These are phyloP conservation scores for Agrilus planipennis DNA, from an alignment of 1,140 invertebrate species.

Conservation along the genomic window DNA sequence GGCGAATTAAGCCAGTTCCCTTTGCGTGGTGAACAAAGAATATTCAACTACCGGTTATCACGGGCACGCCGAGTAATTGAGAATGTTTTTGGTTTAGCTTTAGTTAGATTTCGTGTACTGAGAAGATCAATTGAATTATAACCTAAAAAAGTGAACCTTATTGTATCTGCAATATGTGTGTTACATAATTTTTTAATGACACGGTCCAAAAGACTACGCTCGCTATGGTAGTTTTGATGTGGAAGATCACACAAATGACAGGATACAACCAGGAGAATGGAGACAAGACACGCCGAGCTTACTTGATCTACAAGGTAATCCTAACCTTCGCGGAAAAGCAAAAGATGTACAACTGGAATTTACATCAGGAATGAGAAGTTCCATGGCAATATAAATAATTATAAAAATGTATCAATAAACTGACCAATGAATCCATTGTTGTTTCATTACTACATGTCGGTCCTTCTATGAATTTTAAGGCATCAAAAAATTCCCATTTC, in stretches of 20 bases:
- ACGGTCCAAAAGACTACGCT: constrained; percentile 7
- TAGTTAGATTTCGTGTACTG: constrained; percentile 27
- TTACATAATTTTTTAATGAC: constrained; percentile 13
- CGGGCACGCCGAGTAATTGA: constrained; percentile 34
- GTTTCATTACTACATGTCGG: constrained; percentile 1
- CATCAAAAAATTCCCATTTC: constrained; percentile 4
- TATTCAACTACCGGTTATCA: constrained; percentile 36
- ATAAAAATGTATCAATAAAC: constrained; percentile 6
- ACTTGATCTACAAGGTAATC: neutral
- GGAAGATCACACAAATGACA: constrained; percentile 7
- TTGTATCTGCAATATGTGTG: constrained; percentile 12
- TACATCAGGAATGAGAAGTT: constrained; percentile 5
- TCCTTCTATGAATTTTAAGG: constrained; percentile 2
- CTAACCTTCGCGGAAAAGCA: constrained; percentile 1
- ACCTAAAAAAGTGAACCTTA: constrained; percentile 10
- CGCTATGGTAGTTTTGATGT: constrained; percentile 9
- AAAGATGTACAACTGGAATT: constrained; percentile 3
- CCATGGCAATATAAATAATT: constrained; percentile 2
- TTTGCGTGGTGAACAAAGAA: constrained; percentile 12
- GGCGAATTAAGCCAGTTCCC: constrained; percentile 11
- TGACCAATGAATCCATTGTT: constrained; percentile 3
- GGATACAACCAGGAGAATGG: constrained; percentile 2
- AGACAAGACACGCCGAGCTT: constrained; percentile 1
- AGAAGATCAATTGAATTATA: constrained; percentile 10
- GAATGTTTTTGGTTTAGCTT: constrained; percentile 28